These are phyloP conservation scores for Phylloscopus whistleri DNA, from an alignment of 2,113 vertebrate genomes.

Conservation along the genomic window DNA sequence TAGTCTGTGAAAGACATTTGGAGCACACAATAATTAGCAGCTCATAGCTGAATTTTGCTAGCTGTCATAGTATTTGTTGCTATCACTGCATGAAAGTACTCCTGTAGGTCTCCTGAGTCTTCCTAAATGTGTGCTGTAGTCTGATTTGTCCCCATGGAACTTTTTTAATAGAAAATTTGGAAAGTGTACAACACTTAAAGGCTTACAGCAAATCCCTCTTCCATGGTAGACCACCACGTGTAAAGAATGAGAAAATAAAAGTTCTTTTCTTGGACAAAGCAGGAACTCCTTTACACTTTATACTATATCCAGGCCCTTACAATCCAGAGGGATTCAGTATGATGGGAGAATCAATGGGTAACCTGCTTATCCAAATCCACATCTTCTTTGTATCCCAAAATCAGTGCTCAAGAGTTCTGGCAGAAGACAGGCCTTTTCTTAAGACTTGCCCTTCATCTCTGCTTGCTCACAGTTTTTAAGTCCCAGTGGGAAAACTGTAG, in stretches of 20 bases:
- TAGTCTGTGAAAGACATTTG: background rate
- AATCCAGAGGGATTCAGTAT: background rate
- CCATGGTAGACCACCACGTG: background rate
- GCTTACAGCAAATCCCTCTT: conserved; percentile 29
- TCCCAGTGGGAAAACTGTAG: background rate
- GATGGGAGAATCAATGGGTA: background rate
- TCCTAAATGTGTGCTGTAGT: background rate
- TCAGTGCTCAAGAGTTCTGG: background rate
- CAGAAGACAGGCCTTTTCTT: background rate
- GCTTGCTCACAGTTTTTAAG: background rate
- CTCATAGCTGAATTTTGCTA: conserved; percentile 10
- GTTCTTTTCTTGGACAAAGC: background rate
- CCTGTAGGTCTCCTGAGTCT: background rate
- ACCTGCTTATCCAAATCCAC: conserved; percentile 25
- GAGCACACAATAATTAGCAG: conserved; percentile 21
- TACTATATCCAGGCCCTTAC: background rate
- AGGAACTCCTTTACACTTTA: background rate
- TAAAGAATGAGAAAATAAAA: background rate
- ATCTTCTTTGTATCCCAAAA: background rate
- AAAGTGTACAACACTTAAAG: conserved; percentile 3
- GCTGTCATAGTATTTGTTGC: conserved; percentile 22
- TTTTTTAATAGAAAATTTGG: background rate
- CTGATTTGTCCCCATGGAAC: background rate
- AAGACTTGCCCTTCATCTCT: background rate
- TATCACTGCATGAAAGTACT: conserved; percentile 9